phyloP scores from a whole-genome alignment of 2,113 vertebrate genomes.

The Tupaia tana region DNA sequence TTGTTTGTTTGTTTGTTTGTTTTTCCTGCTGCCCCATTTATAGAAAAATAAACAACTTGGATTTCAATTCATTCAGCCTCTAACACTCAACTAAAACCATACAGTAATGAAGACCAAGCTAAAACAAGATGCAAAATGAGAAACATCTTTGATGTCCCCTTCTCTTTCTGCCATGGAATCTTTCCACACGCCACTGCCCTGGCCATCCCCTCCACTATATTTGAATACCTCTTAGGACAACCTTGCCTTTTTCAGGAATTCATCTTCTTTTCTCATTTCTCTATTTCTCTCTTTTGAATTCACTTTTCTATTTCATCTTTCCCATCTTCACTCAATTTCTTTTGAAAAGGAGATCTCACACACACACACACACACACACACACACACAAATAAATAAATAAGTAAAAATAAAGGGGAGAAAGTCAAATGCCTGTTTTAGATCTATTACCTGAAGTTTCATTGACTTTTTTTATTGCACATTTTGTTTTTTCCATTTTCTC shows the following conservation, averaged over 20 bases:
- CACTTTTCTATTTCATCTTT: not conserved
- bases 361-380: not conserved
- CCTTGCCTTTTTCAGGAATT: not conserved
- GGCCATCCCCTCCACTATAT: rapidly evolving
- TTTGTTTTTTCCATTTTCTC: not conserved
- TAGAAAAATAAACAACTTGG: not conserved
- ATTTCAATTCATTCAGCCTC: not conserved
- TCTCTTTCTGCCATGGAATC: not conserved
- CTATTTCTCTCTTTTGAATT: not conserved
- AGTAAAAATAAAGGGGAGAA: not conserved
- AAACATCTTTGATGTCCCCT: not conserved
- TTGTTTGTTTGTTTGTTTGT: too few species aligned
- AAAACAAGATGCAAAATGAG: not conserved
- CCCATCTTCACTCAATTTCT: not conserved
- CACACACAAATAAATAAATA: too few species aligned
- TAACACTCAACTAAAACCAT: not conserved
- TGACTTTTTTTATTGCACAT: not conserved
- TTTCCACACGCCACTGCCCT: rapidly evolving
- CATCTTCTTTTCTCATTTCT: not conserved
- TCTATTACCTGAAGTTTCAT: not conserved
- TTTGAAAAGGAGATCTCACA: not conserved
- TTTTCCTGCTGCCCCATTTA: not conserved
- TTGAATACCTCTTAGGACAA: not conserved
- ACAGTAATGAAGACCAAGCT: not conserved
- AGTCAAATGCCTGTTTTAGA: not conserved